Evolutionary conservation across 2,888 invertebrate genomes (phyloP), one percentile per base, ranked within the genome.

Genomic region (Dastarcus helophoroides): DNA sequence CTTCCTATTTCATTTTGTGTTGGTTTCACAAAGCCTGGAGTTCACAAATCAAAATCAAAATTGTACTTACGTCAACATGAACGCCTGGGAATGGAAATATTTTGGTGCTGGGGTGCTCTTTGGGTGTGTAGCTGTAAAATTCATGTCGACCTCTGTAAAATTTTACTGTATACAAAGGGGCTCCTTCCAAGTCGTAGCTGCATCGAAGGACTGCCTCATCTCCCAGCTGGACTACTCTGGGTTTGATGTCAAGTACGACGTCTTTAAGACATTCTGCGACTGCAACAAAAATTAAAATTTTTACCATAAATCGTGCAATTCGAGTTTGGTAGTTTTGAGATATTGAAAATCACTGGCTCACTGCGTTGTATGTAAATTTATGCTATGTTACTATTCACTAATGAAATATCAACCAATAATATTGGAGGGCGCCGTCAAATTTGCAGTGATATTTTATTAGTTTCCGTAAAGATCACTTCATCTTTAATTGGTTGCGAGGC

Each of bases 101-200:
- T 60, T 80, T 82, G 4, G 73, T 78, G 25, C 69, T 67, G 3
- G 80, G 80, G n/a, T 60, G 60, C 47, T 84, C 83, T 47, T 71
- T 71, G 1, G 86, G 86, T 7, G 81, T 78, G 54, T 73, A 86
- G 42, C 88, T 69, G 64, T 83, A 88, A 64, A 88, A 86, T 65
- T 89, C 88, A 50, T 77, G 70, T 51, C 65, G 72, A 3, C 86
- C 88, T 33, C 86, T 69, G 63, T 86, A 88, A 81, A 85, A 88
- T 65, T 88, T 86, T 38, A 88, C 81, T 3, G 84, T 75, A 63
- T 88, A 88, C 26, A 89, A 67, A 1, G 75, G 76, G 3, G 73
- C 76, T 0, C 73, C 76, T 50, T 83, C 77, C 62, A 85, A 70
- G 54, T 86, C 80, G 50, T 85, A 78, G 41, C 74, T 67, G 60